phyloP scores from a whole-genome alignment of 2,888 invertebrate genomes.

The Digitonthophagus gazella region DNA sequence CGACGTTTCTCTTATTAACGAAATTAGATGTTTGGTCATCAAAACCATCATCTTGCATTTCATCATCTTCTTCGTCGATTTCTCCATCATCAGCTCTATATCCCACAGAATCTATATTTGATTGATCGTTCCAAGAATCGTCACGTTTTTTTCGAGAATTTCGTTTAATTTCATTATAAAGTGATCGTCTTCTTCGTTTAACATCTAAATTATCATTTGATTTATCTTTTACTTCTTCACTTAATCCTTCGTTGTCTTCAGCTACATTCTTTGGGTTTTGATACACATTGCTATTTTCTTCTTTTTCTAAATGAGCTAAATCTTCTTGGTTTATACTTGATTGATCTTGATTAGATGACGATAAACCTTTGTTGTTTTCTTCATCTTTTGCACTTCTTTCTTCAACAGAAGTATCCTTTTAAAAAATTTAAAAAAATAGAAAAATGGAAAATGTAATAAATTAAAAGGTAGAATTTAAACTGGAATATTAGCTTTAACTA shows the following conservation, averaged over 20 bases:
- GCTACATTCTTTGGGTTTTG: neutral
- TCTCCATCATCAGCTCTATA: conserved; percentile 46
- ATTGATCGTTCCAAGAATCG: conserved; percentile 46
- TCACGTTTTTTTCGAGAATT: conserved; percentile 41
- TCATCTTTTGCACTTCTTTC: conserved; percentile 2
- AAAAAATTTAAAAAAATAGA: neutral
- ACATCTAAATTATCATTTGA: neutral
- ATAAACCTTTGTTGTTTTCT: neutral
- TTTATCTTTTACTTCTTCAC: neutral
- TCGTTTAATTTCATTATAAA: conserved; percentile 1
- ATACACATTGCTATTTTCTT: conserved; percentile 5
- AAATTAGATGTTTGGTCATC: conserved; percentile 51
- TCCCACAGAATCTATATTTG: conserved; percentile 41
- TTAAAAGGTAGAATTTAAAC: too few species aligned
- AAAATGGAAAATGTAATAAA: too few species aligned
- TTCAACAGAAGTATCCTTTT: neutral
- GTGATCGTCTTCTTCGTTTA: neutral
- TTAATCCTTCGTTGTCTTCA: neutral
- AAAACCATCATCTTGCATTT: conserved; percentile 55
- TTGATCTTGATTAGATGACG: neutral
- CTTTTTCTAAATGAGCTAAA: neutral
- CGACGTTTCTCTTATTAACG: conserved; percentile 40
- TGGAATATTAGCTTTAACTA: too few species aligned
- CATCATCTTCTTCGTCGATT: conserved; percentile 54
- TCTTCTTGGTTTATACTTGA: conserved; percentile 6